Percentiles rank a stretch among this genome's conserved stretches.
Conservation (phyloP, 2,113 vertebrate species). For the Sphyrna mokarran region DNA sequence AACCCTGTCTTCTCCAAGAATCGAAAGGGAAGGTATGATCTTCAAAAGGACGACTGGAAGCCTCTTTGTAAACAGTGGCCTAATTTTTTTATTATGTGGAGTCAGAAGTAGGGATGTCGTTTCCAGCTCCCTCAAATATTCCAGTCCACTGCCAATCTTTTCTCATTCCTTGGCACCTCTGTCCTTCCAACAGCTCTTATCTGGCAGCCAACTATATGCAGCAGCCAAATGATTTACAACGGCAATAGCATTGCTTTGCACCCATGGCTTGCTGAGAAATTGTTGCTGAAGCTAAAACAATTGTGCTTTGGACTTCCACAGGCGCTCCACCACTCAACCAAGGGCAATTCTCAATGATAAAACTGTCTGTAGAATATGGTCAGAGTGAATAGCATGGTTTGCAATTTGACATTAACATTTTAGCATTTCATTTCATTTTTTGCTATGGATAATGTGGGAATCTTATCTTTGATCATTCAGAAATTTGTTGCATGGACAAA, state of each 20-base stretch:
- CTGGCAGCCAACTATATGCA: not conserved
- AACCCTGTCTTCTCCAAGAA: not conserved
- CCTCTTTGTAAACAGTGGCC: not conserved
- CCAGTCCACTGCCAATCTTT: not conserved
- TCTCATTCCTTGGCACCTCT: not conserved
- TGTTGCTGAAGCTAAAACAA: not conserved
- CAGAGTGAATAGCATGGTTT: not conserved
- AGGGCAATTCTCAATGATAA: too few relatives aligned
- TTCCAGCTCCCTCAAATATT: not conserved
- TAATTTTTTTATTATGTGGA: not conserved
- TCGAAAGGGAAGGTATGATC: not conserved
- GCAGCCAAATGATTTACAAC: not conserved
- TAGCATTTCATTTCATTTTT: not conserved
- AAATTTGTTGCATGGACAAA: not conserved
- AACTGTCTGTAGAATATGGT: not conserved
- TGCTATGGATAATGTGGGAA: not conserved
- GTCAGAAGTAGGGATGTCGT: not conserved
- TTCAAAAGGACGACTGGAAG: not conserved
- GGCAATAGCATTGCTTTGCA: not conserved
- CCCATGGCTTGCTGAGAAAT: not conserved
- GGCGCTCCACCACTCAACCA: too few relatives aligned
- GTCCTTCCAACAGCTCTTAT: not conserved
- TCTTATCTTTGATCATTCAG: not conserved
- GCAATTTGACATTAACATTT: not conserved
- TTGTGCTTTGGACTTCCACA: not conserved